These are phyloP conservation scores for Apotomis turbidana DNA, from an alignment of 2,888 invertebrate species.

Conservation along the genomic window DNA sequence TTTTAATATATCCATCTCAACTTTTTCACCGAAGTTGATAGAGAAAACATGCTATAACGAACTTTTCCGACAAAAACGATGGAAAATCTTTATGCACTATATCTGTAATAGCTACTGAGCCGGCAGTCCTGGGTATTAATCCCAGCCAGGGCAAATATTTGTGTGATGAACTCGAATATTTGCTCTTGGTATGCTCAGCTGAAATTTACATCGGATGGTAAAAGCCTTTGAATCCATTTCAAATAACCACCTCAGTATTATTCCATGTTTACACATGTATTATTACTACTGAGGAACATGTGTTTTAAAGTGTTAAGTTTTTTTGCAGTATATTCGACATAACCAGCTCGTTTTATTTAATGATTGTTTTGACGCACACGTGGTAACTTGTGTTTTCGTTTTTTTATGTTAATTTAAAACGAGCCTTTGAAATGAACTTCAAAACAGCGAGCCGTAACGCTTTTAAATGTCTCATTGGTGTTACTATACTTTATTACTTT, in stretches of 20 bases:
- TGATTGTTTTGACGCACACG: not conserved
- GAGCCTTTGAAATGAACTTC: not conserved
- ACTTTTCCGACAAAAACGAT: too few relatives aligned
- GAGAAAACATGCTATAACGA: too few relatives aligned
- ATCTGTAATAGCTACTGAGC: too few relatives aligned
- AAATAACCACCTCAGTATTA: not conserved
- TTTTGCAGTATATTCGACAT: not conserved
- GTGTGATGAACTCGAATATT: too few relatives aligned
- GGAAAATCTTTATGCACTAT: too few relatives aligned
- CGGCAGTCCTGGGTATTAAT: too few relatives aligned
- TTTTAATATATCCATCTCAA: too few relatives aligned
- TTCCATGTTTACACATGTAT: not conserved
- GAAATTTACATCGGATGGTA: too few relatives aligned
- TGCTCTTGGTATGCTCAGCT: too few relatives aligned
- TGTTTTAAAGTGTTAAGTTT: not conserved
- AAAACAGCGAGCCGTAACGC: not conserved
- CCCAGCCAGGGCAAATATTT: too few relatives aligned
- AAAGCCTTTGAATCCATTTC: not conserved
- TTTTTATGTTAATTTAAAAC: constrained; percentile 7
- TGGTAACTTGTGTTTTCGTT: not conserved
- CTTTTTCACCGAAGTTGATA: too few relatives aligned
- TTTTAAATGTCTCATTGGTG: constrained; percentile 1
- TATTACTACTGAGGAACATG: not conserved
- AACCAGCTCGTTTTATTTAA: not conserved
- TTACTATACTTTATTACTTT: too few relatives aligned